phyloP scores from a whole-genome alignment of 23 tunicate genomes.

The Corella eumyota region DNA sequence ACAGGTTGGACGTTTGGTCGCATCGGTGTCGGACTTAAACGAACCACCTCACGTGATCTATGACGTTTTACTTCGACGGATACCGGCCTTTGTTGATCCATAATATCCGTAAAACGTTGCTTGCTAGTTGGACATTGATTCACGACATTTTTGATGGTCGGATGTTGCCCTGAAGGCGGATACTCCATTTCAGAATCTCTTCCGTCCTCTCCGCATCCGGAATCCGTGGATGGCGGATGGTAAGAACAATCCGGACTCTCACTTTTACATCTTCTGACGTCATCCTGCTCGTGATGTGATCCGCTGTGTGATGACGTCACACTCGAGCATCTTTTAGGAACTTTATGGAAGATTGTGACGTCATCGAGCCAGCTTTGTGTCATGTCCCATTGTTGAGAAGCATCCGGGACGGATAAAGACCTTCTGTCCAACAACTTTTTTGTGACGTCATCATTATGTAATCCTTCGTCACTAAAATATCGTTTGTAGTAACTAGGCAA shows the following conservation, averaged over 20 bases:
- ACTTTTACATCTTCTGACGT: conserved; percentile 2
- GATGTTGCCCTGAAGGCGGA: no score
- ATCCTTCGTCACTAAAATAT: conserved; percentile 19
- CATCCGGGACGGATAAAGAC: not conserved
- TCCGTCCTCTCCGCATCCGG: conserved; percentile 23
- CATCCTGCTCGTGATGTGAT: conserved; percentile 2
- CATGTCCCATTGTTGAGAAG: not conserved
- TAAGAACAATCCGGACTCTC: conserved; percentile 7
- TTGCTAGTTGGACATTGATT: no score
- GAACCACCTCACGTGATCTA: no score
- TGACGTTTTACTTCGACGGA: no score
- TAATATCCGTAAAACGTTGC: no score
- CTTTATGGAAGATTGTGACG: not conserved
- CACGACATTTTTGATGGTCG: no score
- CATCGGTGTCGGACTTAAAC: no score
- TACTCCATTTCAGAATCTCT: conserved; percentile 9
- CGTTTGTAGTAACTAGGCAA: conserved; percentile 22
- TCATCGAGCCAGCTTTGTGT: not conserved
- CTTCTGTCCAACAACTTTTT: not conserved
- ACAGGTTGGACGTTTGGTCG: not conserved
- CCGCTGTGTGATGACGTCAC: not conserved
- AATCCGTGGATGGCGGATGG: conserved; percentile 19
- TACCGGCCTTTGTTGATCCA: no score
- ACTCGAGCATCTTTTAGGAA: no score
- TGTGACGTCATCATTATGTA: conserved; percentile 4